A percentile compares a stretch with the other conserved stretches of the same genome.
Evolutionary conservation across 2,797 vertebrate species (phyloP).

Genomic region (Lophotriccus pileatus): DNA sequence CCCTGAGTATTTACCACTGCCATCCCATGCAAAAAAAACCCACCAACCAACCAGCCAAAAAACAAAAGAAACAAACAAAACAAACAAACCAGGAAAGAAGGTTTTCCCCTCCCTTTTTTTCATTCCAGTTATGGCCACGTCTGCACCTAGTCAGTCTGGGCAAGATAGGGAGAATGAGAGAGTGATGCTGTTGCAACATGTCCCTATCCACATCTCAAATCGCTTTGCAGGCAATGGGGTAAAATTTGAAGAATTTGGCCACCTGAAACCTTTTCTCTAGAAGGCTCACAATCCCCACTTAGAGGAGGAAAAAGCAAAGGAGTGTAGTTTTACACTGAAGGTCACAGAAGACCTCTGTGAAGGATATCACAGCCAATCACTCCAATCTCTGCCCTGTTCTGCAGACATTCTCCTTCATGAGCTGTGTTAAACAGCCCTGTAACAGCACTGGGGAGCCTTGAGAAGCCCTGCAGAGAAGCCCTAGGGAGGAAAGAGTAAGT

Average conservation of each 20-base stretch:
- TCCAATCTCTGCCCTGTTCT: not conserved
- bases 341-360: not conserved
- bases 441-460: accelerated
- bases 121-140: not conserved
- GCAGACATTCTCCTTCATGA: not conserved
- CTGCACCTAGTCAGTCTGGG: not conserved
- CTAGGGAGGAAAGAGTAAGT: not conserved
- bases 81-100: not conserved
- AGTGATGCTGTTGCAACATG: not conserved
- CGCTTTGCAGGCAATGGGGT: not conserved
- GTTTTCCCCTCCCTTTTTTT: not conserved
- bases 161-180: not conserved
- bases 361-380: not conserved
- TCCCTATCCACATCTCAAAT: not conserved
- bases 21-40: not conserved
- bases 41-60: too few species aligned
- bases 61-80: too few species aligned
- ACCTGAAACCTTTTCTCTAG: not conserved
- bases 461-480: not conserved
- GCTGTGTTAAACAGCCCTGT: not conserved
- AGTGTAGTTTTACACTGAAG: not conserved
- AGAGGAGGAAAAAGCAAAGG: not conserved
- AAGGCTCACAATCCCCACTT: not conserved
- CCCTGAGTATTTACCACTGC: not conserved
- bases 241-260: not conserved